Evolutionary conservation across 2,113 vertebrate species (phyloP).

Genomic region (Hemichromis elongatus): DNA sequence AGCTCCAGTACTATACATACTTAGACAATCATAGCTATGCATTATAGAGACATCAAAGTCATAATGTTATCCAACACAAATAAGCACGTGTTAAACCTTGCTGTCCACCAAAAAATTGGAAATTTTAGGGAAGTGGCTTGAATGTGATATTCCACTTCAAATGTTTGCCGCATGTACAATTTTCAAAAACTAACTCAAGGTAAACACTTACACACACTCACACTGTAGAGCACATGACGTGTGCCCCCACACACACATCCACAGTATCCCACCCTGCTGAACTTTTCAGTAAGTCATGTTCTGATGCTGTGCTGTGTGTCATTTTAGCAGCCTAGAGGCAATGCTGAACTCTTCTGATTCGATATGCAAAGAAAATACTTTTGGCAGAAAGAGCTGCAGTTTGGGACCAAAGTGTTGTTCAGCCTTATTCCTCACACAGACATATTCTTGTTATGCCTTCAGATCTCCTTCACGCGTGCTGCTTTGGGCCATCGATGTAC

Average conservation of each 20-base stretch:
- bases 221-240: neutral
- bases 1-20: neutral
- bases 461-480: neutral
- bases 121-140: neutral
- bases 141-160: neutral
- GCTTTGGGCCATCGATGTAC: neutral
- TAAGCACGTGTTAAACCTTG: neutral
- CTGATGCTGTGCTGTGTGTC: constrained; percentile 13
- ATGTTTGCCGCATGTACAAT: neutral
- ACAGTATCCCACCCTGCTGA: neutral
- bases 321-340: constrained; percentile 19
- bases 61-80: neutral
- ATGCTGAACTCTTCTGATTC: neutral
- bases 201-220: neutral
- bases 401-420: neutral
- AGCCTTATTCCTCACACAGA: neutral
- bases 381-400: neutral
- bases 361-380: constrained; percentile 39
- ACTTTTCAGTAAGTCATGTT: constrained; percentile 7
- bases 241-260: neutral
- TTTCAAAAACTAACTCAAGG: neutral
- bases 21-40: neutral
- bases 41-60: neutral
- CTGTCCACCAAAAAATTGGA: neutral
- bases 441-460: neutral